phyloP scores from a whole-genome alignment of 2,113 vertebrate genomes.

The Psophia crepitans region DNA sequence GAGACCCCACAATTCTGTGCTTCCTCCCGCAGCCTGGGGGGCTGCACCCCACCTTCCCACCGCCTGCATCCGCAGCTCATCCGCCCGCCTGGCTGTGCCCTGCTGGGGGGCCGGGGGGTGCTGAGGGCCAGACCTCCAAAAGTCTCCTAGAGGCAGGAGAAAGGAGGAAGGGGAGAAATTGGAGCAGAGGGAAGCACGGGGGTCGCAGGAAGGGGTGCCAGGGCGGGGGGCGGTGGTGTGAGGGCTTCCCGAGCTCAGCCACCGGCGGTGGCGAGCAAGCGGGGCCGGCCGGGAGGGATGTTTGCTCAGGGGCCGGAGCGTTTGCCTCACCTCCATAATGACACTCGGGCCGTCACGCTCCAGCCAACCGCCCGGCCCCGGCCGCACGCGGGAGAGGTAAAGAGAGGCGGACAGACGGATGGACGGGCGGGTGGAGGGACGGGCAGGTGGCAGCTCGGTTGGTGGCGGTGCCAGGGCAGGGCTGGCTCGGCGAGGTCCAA shows the following conservation, averaged over 20 bases:
- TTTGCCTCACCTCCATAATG: not conserved
- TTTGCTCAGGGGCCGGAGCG: not conserved
- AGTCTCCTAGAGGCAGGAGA: not conserved
- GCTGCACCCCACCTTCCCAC: not conserved
- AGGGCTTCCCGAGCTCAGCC: not conserved
- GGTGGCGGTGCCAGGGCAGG: not conserved
- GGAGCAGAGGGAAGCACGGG: accelerated
- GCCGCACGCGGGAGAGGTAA: not conserved
- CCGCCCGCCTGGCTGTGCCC: accelerated
- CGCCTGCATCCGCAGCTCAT: accelerated
- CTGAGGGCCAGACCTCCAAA: not conserved
- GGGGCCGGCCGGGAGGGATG: not conserved
- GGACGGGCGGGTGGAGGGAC: not conserved
- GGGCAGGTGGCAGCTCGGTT: not conserved
- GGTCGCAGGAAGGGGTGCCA: too few species aligned
- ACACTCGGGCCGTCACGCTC: not conserved
- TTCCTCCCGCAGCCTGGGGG: not conserved
- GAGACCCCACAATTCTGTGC: accelerated
- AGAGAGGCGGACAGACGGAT: not conserved
- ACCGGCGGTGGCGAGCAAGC: accelerated
- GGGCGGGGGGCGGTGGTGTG: accelerated
- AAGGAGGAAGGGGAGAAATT: not conserved
- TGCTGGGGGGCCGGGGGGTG: not conserved
- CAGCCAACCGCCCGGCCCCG: not conserved
- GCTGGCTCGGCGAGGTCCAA: not conserved